These are phyloP conservation scores for Acrossocheilus wenchowensis DNA, from an alignment of 2,797 vertebrate genomes.

Conservation along the genomic window DNA sequence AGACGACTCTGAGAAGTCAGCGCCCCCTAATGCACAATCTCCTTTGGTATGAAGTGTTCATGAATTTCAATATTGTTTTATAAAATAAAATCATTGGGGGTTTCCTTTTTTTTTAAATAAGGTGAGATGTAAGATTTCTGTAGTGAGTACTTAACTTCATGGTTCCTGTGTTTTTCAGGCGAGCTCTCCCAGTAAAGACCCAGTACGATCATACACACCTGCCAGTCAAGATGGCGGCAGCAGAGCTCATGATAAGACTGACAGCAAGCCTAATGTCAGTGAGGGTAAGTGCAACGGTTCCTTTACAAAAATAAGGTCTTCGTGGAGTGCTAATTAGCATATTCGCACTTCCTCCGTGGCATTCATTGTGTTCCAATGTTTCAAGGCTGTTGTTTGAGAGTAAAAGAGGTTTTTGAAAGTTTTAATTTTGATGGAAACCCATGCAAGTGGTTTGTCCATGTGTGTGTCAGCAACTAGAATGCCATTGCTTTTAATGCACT, in stretches of 20 bases:
- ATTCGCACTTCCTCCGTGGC: background rate
- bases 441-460: slow-evolving; percentile 23
- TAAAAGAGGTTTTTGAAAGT: slow-evolving; percentile 25
- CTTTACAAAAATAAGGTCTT: slow-evolving; percentile 1
- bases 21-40: slow-evolving; percentile 71
- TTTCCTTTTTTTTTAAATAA: background rate
- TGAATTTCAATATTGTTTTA: background rate
- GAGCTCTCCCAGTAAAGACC: slow-evolving; percentile 76
- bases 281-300: slow-evolving; percentile 79
- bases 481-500: slow-evolving; percentile 7
- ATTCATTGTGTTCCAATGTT: background rate
- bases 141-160: background rate
- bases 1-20: slow-evolving; percentile 68
- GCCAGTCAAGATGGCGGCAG: slow-evolving; percentile 69
- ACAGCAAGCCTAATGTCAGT: slow-evolving; percentile 83
- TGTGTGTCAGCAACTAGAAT: slow-evolving; percentile 2
- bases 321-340: background rate
- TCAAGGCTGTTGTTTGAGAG: background rate
- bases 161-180: slow-evolving; percentile 64
- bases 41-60: slow-evolving; percentile 69
- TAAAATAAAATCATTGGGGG: background rate
- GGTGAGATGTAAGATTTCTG: background rate
- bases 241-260: slow-evolving; percentile 78
- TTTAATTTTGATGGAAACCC: slow-evolving; percentile 16
- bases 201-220: slow-evolving; percentile 69